These are phyloP conservation scores for Parasteatoda tepidariorum DNA, from an alignment of 1,140 invertebrate species.

Conservation along the genomic window DNA sequence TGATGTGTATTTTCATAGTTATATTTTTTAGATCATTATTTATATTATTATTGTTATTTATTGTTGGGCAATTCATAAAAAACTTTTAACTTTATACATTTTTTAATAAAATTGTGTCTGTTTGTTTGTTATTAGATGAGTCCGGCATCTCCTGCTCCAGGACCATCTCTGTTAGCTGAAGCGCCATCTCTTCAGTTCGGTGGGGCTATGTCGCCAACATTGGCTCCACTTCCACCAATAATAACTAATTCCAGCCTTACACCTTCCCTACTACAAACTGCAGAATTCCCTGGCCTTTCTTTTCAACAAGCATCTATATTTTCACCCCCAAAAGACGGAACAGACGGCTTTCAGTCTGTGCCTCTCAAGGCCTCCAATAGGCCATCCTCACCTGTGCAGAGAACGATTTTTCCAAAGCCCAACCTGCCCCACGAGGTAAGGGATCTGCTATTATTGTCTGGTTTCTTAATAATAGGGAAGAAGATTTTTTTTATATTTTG, in stretches of 20 bases:
- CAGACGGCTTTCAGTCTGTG: background rate
- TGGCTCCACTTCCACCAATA: slow-evolving; percentile 52
- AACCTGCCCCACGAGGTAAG: slow-evolving; percentile 45
- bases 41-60: too few species aligned
- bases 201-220: slow-evolving; percentile 68
- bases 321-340: background rate
- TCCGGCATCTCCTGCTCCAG: slow-evolving; percentile 63
- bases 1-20: too few species aligned
- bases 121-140: too few species aligned
- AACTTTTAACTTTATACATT: too few species aligned
- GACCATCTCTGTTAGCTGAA: slow-evolving; percentile 45
- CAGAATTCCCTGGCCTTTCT: slow-evolving; percentile 34
- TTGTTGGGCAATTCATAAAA: too few species aligned
- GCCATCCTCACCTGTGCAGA: slow-evolving; percentile 27
- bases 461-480: too few species aligned
- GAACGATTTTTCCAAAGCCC: slow-evolving; percentile 28
- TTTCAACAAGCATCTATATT: slow-evolving; percentile 52
- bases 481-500: too few species aligned
- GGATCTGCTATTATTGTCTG: too few species aligned
- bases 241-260: slow-evolving; percentile 33
- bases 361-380: slow-evolving; percentile 2
- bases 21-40: too few species aligned
- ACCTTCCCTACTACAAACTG: slow-evolving; percentile 25
- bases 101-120: too few species aligned
- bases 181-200: slow-evolving; percentile 20